Base-by-base conservation (phyloP, 1,140 invertebrate genomes). In the Eubasilissa regina region DNA sequence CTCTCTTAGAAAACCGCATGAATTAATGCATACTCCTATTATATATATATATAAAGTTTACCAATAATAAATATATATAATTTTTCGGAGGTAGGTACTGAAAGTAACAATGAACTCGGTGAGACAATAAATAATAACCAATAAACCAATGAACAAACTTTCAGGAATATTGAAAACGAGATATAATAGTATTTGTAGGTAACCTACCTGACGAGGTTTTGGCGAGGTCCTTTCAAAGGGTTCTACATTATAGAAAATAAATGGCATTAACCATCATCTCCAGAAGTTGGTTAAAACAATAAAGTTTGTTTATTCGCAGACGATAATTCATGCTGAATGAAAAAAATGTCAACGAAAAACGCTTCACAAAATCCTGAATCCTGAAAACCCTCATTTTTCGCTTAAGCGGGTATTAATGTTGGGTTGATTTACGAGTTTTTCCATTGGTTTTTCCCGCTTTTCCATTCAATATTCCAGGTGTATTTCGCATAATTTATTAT, bases 341-440 rank as follows among this genome's bases (percentile, higher is more conserved):
- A 64, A 73, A 66, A 70, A 73, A 73, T 53, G 70, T 73, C 70
- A 73, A 25, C 51, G 70, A 25, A 15, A 13, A 19, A 19, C 66
- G 66, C 47, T 70, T 44, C 55, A 58, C 15, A 21, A 15, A 58
- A 58, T 58, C 55, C 60, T 64, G 60, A 64, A 64, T 35, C 25
- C 25, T 35, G 25, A 62, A 64, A 64, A 9, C 19, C 21, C 60
- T 43, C 60, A 43, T 78, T 58, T 70, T 56, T 64, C 77, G 80
- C 66, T 75, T 81, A 81, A 81, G 66, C 80, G 68, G 70, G 80
- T 78, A 81, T 81, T 81, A 81, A 81, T 70, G 76, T 58, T 45
- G 19, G 55, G 44, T 21, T 81, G 80, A 81, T 81, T 81, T 81
- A 81, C 77, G 45, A 62, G 68, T 47, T 56, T 68, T 75, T 78